phyloP scores from a whole-genome alignment of 1,140 invertebrate genomes.

The Batillaria attramentaria region DNA sequence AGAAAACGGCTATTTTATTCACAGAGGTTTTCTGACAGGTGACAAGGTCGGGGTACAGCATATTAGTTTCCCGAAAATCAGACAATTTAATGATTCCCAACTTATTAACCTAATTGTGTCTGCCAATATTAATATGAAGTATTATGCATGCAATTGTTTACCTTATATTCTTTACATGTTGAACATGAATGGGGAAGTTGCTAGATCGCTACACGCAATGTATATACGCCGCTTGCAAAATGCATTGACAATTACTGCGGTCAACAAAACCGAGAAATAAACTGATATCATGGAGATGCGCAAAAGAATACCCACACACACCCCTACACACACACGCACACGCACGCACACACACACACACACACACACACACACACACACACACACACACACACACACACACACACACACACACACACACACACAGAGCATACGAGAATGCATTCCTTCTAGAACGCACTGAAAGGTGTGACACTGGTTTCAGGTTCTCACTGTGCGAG shows the following conservation, averaged over 20 bases:
- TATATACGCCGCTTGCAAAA: neutral
- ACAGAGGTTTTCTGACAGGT: no score
- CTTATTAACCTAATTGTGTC: no score
- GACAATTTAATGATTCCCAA: no score
- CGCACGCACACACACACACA: neutral
- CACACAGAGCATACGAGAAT: neutral
- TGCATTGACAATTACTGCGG: neutral
- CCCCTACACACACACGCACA: neutral
- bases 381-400: neutral
- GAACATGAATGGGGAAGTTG: neutral
- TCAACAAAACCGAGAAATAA: neutral
- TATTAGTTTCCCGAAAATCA: no score
- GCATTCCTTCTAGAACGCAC: neutral
- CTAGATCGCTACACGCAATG: neutral
- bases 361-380: neutral
- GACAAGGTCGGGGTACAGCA: no score
- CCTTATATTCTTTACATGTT: neutral
- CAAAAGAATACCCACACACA: neutral
- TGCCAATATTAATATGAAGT: no score
- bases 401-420: neutral
- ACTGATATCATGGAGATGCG: neutral
- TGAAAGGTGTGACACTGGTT: no score
- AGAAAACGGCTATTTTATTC: no score
- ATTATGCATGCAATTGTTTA: neutral
- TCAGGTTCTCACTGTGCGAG: neutral